Evolutionary conservation across 2,797 vertebrate species (phyloP).

Genomic region (Sardinella longiceps): DNA sequence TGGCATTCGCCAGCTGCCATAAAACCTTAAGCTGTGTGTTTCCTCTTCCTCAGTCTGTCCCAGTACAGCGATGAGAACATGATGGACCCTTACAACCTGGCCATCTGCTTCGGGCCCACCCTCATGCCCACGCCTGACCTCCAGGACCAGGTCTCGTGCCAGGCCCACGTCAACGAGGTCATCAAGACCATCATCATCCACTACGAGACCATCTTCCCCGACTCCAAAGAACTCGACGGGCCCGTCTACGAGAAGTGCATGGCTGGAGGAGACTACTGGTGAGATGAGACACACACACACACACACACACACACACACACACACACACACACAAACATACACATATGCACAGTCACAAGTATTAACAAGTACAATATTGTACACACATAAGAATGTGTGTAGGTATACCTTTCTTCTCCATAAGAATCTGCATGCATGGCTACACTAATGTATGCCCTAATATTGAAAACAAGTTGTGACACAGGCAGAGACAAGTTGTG

Average conservation of each 20-base stretch:
- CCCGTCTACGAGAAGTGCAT: conserved; percentile 98
- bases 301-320: neutral
- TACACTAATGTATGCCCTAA: neutral
- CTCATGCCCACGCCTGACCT: conserved; percentile 97
- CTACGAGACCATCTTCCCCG: conserved; percentile 95
- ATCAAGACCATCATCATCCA: conserved; percentile 98
- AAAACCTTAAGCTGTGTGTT: neutral
- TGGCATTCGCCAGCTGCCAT: too few relatives aligned
- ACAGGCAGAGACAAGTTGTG: too few relatives aligned
- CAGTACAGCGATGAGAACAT: conserved; percentile 99
- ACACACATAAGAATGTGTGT: neutral
- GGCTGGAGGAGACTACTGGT: conserved; percentile 98
- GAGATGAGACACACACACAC: conserved; percentile 59
- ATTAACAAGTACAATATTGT: too few relatives aligned
- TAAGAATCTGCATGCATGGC: neutral
- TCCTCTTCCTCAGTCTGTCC: conserved; percentile 79
- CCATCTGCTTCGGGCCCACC: conserved; percentile 97
- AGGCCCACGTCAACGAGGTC: conserved; percentile 97
- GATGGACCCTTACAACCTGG: conserved; percentile 98
- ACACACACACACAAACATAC: neutral
- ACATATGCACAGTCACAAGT: neutral
- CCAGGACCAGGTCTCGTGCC: conserved; percentile 96
- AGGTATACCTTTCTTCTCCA: neutral
- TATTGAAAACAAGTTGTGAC: too few relatives aligned
- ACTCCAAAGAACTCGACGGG: conserved; percentile 92